phyloP scores from a whole-genome alignment of 2,113 vertebrate species.

The Geothlypis trichas region DNA sequence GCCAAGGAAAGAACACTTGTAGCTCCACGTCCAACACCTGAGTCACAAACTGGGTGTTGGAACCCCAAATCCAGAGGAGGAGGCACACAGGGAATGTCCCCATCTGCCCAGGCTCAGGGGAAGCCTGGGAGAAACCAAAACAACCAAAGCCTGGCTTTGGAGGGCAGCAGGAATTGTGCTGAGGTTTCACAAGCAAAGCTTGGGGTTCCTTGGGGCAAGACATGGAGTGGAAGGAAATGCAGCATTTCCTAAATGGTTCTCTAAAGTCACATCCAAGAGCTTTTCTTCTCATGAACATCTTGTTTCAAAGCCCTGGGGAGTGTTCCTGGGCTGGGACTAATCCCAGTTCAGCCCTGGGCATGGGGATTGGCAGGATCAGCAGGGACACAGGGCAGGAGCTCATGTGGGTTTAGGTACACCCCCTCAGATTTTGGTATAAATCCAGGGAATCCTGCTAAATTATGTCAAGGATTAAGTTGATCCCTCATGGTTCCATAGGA shows the following conservation, averaged over 20 bases:
- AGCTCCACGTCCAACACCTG: not conserved
- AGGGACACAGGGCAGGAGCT: not conserved
- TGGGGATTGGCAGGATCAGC: not conserved
- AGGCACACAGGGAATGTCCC: not conserved
- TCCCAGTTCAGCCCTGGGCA: not conserved
- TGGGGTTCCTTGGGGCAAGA: not conserved
- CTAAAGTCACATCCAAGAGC: conserved; percentile 15
- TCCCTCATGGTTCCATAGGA: not conserved
- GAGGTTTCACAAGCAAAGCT: not conserved
- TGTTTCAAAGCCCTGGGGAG: not conserved
- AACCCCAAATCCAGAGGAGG: not conserved
- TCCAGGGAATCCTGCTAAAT: not conserved
- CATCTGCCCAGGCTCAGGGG: not conserved
- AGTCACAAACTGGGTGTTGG: not conserved
- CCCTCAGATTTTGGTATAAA: not conserved
- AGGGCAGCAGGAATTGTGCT: not conserved
- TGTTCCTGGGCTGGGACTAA: not conserved
- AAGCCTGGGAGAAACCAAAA: not conserved
- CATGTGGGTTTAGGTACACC: not conserved
- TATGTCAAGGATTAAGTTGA: not conserved
- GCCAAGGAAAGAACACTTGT: not conserved
- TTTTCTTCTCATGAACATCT: conserved; percentile 27
- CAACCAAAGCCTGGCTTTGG: not conserved
- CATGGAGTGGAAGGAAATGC: not conserved
- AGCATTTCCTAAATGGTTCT: conserved; percentile 46